Base-by-base conservation (phyloP, 2,113 vertebrate genomes). In the Aleadryas rufinucha region DNA sequence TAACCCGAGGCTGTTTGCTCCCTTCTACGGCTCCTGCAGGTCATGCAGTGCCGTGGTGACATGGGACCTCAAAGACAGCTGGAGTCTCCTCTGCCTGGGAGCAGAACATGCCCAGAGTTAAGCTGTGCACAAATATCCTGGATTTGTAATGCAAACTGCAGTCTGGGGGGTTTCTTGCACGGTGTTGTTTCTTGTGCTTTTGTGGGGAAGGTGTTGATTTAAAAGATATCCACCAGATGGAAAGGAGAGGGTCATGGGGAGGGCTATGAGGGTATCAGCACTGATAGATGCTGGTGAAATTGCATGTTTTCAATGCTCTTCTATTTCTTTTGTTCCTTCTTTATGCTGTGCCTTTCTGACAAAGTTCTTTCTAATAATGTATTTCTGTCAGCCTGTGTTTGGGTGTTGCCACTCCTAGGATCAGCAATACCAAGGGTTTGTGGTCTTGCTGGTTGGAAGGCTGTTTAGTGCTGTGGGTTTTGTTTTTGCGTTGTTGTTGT, bases 241-340 rank as follows among this genome's bases (percentile, higher is more conserved):
- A 69, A 66, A 45, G 39, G 22, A 33, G 50, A 18, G 4, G 26
- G 7, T 49, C 12, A 15, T 26, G 23, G 52, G 33, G 20, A 76
- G 23, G 14, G 19, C 47, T 3, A 1, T 6, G 35, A 35, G 53
- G 14, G 44, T 16, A 26, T 12, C 30, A 54, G 10, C 20, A n/a
- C 37, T 28, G 27, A 16, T 16, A n/a, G 6, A 6, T 37, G 27
- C 20, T 80, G 41, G 28, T 56, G n/a, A 57, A 89, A 37, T 21
- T 15, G 4, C 0, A 0, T 24, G 11, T 16, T 56, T 76, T 35
- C 12, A 22, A 9, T 52, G 41, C 24, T n/a, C 37, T 65, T 68
- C 17, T 56, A 2, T 39, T 84, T 57, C 31, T 78, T 65, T 53
- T 81, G 18, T 69, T 66, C 24, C 41, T 79, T 4, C 22, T 64